Evolutionary conservation across 2,888 invertebrate species (phyloP).

Genomic region (Gibbula magus): DNA sequence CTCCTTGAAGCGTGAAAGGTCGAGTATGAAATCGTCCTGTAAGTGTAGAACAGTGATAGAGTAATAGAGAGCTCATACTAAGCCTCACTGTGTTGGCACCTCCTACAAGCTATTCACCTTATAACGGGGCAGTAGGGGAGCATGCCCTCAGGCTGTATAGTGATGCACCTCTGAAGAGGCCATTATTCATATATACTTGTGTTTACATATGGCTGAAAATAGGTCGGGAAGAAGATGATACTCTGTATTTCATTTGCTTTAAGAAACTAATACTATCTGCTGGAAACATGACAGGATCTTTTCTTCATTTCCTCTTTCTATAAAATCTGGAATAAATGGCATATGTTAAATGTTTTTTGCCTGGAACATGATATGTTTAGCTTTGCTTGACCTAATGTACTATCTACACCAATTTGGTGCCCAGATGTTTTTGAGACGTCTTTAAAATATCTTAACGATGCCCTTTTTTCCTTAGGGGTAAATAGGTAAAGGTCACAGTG

Average conservation of each 20-base stretch:
- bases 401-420: conserved; percentile 21
- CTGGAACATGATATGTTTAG: conserved; percentile 12
- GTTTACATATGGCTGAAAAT: conserved; percentile 17
- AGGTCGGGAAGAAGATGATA: conserved; percentile 15
- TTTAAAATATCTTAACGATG: conserved; percentile 24
- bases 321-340: conserved; percentile 18
- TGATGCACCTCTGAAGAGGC: conserved; percentile 10
- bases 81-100: too few relatives aligned
- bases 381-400: conserved; percentile 18
- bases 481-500: conserved; percentile 12
- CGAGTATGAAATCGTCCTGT: too few relatives aligned
- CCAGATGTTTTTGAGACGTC: conserved; percentile 23
- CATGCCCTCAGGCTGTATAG: not conserved
- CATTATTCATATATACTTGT: conserved; percentile 23
- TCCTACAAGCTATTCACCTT: not conserved
- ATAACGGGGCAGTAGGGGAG: not conserved
- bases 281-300: conserved; percentile 6
- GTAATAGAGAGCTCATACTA: too few relatives aligned
- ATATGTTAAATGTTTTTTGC: conserved; percentile 12
- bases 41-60: too few relatives aligned
- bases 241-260: not conserved
- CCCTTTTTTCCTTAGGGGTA: conserved; percentile 10
- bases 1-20: too few relatives aligned
- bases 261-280: not conserved
- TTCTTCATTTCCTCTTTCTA: conserved; percentile 8